These are phyloP conservation scores for Aegypius monachus DNA, from an alignment of 2,113 vertebrate genomes.

Conservation along the genomic window DNA sequence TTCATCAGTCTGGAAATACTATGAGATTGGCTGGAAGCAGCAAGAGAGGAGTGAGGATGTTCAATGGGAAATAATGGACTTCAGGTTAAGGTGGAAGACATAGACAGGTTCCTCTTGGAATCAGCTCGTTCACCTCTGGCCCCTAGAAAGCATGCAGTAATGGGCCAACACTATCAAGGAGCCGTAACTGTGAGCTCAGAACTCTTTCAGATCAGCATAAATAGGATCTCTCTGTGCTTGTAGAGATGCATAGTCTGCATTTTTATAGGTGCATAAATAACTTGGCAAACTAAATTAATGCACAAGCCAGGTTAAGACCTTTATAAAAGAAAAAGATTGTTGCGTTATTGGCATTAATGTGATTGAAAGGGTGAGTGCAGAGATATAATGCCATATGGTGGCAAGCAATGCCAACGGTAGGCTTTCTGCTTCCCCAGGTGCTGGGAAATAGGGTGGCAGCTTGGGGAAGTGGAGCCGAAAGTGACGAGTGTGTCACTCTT, in stretches of 20 bases:
- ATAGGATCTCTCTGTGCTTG: background rate
- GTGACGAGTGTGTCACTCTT: background rate
- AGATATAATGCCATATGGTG: background rate
- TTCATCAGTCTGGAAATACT: background rate
- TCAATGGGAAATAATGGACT: background rate
- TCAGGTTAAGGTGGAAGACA: background rate
- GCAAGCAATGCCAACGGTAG: background rate
- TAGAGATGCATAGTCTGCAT: slow-evolving; percentile 11
- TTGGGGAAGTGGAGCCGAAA: background rate
- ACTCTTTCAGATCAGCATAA: background rate
- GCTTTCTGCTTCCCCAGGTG: background rate
- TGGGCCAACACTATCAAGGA: background rate
- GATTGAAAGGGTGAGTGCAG: slow-evolving; percentile 14
- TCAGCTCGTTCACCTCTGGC: background rate
- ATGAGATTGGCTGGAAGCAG: background rate
- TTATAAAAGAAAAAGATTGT: slow-evolving; percentile 31
- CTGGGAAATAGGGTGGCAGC: background rate
- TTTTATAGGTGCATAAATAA: slow-evolving; percentile 43
- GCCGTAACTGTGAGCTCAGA: background rate
- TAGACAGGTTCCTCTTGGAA: background rate
- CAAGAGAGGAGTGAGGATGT: background rate
- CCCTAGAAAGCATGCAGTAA: background rate
- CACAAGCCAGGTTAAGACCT: slow-evolving; percentile 20
- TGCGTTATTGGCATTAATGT: slow-evolving; percentile 35
- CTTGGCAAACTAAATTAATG: slow-evolving; percentile 10